Conservation (phyloP, 2,797 vertebrate species). For the Tinamus major region DNA sequence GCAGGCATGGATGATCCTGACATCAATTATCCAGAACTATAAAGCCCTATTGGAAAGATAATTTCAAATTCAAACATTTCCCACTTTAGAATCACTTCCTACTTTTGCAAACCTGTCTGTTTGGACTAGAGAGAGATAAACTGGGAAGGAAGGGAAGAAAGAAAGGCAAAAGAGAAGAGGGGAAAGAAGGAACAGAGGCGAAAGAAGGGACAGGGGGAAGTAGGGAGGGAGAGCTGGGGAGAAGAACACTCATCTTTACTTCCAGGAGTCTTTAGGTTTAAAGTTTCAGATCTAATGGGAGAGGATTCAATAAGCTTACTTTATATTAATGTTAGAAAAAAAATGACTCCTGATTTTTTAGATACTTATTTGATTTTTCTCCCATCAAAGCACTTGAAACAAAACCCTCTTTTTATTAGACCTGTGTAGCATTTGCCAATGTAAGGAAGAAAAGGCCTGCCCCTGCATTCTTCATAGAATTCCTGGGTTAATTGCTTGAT, state of each 20-base stretch:
- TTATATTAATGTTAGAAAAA: background rate
- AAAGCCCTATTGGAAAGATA: background rate
- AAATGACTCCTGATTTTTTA: background rate
- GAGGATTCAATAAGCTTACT: background rate
- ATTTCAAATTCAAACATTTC: background rate
- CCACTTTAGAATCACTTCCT: background rate
- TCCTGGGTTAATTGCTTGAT: background rate
- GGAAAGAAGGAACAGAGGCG: background rate
- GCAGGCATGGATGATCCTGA: background rate
- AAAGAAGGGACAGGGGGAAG: background rate
- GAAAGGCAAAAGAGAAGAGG: background rate
- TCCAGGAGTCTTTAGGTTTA: background rate
- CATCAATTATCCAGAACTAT: background rate
- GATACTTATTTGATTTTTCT: background rate
- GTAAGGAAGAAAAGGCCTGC: background rate
- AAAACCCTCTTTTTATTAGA: background rate
- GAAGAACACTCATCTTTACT: background rate
- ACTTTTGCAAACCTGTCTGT: background rate
- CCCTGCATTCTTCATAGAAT: background rate
- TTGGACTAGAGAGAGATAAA: background rate
- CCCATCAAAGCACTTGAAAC: background rate
- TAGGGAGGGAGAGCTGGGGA: background rate
- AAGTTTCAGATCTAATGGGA: rapidly evolving
- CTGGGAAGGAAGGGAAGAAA: background rate
- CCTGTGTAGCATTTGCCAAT: background rate